These are phyloP conservation scores for Andrena fulva DNA, from an alignment of 2,888 invertebrate species.

Conservation along the genomic window DNA sequence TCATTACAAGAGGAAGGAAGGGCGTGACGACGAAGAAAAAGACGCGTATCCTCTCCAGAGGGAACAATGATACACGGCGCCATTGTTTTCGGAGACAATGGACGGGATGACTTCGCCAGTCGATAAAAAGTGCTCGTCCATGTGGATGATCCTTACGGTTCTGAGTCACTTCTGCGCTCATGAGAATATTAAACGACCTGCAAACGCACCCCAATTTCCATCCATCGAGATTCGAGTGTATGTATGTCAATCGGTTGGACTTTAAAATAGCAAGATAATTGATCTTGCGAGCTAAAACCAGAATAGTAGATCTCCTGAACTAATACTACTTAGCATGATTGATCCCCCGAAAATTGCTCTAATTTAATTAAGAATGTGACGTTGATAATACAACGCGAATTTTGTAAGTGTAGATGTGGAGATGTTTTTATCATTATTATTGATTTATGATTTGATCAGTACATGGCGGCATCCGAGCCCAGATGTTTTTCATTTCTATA, in stretches of 20 bases:
- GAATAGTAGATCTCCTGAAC: not conserved
- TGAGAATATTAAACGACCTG: slow-evolving; percentile 35
- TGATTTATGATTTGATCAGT: too few species aligned
- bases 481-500: too few species aligned
- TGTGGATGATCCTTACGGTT: slow-evolving; percentile 42
- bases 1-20: slow-evolving; percentile 61
- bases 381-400: too few species aligned
- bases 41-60: slow-evolving; percentile 57
- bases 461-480: too few species aligned
- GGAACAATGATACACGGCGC: slow-evolving; percentile 76
- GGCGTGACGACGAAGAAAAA: slow-evolving; percentile 51
- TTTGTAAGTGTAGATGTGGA: too few species aligned
- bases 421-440: too few species aligned
- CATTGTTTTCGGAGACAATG: slow-evolving; percentile 77
- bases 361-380: too few species aligned
- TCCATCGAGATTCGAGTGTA: not conserved
- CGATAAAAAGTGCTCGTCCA: slow-evolving; percentile 32
- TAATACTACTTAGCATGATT: too few species aligned
- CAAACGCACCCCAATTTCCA: slow-evolving; percentile 26
- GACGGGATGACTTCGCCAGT: slow-evolving; percentile 49
- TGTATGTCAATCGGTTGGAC: not conserved
- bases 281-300: too few species aligned
- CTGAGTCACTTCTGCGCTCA: slow-evolving; percentile 37
- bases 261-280: too few species aligned
- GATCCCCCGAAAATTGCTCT: too few species aligned